Evolutionary conservation across 1,140 invertebrate genomes (phyloP).

Genomic region (Drosophila varians): DNA sequence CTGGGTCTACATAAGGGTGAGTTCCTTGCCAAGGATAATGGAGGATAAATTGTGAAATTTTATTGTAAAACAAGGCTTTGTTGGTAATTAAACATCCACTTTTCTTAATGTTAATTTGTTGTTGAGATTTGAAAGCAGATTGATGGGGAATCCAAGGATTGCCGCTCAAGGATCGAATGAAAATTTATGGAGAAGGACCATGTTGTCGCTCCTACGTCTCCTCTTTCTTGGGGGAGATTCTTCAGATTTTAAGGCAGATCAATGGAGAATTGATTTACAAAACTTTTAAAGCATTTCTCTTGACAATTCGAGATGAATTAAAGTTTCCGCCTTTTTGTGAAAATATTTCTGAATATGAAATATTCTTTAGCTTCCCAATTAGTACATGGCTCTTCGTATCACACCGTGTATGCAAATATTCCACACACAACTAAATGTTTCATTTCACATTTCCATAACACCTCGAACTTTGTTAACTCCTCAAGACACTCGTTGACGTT

Average conservation of each 20-base stretch:
- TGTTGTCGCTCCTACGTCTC: too few species aligned
- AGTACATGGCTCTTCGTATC: neutral
- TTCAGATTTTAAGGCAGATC: too few species aligned
- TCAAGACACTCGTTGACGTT: conserved; percentile 39
- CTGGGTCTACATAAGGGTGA: conserved; percentile 11
- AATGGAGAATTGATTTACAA: too few species aligned
- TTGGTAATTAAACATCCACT: neutral
- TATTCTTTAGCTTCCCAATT: neutral
- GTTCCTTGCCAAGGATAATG: neutral
- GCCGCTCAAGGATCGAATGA: too few species aligned
- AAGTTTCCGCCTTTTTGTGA: neutral
- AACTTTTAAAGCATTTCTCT: too few species aligned
- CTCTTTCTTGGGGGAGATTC: too few species aligned
- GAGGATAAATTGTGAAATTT: conserved; percentile 1
- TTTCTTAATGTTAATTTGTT: too few species aligned
- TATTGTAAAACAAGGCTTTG: neutral
- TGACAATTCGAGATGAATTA: too few species aligned
- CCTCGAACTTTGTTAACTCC: conserved; percentile 37
- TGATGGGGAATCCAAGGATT: too few species aligned
- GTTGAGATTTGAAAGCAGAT: too few species aligned
- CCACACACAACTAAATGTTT: neutral
- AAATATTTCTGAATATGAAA: neutral
- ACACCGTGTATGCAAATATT: neutral
- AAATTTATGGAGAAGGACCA: too few species aligned
- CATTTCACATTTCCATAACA: conserved; percentile 22